Conservation (phyloP, 92 coral and sea anemone species). For the Epizoanthus ramosus region DNA sequence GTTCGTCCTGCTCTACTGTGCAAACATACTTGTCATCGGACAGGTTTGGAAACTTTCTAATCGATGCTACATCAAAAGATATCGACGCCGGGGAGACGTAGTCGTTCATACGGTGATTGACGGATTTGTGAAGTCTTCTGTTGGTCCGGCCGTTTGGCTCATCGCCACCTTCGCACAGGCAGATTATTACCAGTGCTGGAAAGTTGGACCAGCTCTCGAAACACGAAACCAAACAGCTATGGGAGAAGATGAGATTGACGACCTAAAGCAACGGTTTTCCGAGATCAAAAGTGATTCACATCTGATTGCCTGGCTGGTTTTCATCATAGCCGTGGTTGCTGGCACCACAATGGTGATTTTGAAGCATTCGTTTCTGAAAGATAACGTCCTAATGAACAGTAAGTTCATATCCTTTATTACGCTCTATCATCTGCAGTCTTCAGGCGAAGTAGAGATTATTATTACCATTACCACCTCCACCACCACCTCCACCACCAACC, state of each 20-base stretch:
- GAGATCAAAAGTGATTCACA: slow-evolving; percentile 35
- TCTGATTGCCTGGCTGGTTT: slow-evolving; percentile 31
- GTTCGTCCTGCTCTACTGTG: slow-evolving; percentile 24
- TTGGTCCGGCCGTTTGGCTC: slow-evolving; percentile 53
- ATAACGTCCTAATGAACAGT: slow-evolving; percentile 41
- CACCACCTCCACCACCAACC: too few species aligned
- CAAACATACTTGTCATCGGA: slow-evolving; percentile 36
- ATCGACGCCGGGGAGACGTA: slow-evolving; percentile 16
- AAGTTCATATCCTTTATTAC: not conserved
- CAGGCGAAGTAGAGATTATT: too few species aligned
- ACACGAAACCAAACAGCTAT: slow-evolving; percentile 43
- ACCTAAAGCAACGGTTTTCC: slow-evolving; percentile 36
- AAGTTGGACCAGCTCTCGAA: slow-evolving; percentile 37
- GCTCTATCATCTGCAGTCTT: too few species aligned
- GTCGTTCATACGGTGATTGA: not conserved
- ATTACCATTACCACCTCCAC: too few species aligned
- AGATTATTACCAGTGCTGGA: slow-evolving; percentile 25
- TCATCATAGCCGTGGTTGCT: slow-evolving; percentile 9
- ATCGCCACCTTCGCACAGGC: slow-evolving; percentile 27
- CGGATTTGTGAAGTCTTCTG: not conserved
- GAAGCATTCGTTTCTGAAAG: slow-evolving; percentile 38
- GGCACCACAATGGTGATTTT: slow-evolving; percentile 19
- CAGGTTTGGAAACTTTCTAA: slow-evolving; percentile 27
- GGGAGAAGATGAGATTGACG: slow-evolving; percentile 4
- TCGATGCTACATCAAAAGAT: slow-evolving; percentile 15